A percentile compares a stretch with the other conserved stretches of the same genome.
These are phyloP conservation scores for Galendromus occidentalis DNA, from an alignment of 1,140 invertebrate genomes.

Conservation along the genomic window DNA sequence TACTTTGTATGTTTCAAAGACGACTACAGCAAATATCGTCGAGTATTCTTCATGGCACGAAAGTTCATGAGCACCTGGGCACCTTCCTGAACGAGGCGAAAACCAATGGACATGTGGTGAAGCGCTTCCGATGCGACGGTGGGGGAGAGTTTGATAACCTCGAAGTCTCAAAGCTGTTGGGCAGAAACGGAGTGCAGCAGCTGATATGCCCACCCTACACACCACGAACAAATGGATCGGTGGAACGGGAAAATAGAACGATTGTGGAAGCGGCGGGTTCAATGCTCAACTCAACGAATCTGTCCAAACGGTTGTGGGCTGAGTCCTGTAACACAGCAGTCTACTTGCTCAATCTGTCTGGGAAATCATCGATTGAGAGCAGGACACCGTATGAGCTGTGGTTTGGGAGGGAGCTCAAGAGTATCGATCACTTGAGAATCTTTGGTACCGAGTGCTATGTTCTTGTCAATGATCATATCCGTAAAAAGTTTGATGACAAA, in stretches of 20 bases:
- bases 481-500: too few species aligned
- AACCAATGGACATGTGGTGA: too few species aligned
- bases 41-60: not conserved
- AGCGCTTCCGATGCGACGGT: too few species aligned
- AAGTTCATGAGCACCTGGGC: not conserved
- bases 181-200: not conserved
- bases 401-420: too few species aligned
- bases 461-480: too few species aligned
- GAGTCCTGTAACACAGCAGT: slow-evolving; percentile 12
- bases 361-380: too few species aligned
- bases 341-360: too few species aligned
- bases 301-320: slow-evolving; percentile 10
- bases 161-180: not conserved
- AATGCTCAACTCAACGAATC: slow-evolving; percentile 6
- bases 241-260: slow-evolving; percentile 9
- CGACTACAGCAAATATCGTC: slow-evolving; percentile 8
- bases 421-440: too few species aligned
- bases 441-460: too few species aligned
- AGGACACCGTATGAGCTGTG: too few species aligned
- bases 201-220: slow-evolving; percentile 10
- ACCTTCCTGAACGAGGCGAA: too few species aligned
- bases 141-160: too few species aligned
- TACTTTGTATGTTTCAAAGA: slow-evolving; percentile 19
- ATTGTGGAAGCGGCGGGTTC: slow-evolving; percentile 13
- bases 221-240: not conserved